Conservation (phyloP, 2,888 invertebrate species). For the Xanthia togata region DNA sequence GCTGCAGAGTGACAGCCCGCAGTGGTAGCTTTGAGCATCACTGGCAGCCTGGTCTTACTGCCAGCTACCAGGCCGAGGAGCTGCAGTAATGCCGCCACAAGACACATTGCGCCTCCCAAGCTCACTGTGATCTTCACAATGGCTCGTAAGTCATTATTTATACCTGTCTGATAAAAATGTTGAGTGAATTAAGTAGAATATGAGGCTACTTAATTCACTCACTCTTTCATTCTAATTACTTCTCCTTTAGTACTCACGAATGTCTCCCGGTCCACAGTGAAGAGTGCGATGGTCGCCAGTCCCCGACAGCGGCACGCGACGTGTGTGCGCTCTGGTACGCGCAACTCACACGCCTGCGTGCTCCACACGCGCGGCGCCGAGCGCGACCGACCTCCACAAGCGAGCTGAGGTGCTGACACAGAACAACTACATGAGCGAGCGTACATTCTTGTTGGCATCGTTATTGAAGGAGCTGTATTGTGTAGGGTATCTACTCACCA, state of each 20-base stretch:
- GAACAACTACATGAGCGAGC: conserved; percentile 10
- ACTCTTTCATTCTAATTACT: not conserved
- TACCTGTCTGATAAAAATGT: conserved; percentile 78
- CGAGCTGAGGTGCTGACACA: conserved; percentile 79
- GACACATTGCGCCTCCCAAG: conserved; percentile 84
- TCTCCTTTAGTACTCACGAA: conserved; percentile 76
- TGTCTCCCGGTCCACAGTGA: conserved; percentile 82
- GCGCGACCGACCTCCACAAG: conserved; percentile 83
- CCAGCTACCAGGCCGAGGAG: conserved; percentile 79
- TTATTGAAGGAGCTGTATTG: not conserved
- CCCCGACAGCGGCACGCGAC: conserved; percentile 83
- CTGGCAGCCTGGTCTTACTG: conserved; percentile 76
- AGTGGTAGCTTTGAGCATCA: conserved; percentile 81
- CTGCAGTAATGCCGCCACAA: conserved; percentile 82
- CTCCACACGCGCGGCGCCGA: conserved; percentile 86
- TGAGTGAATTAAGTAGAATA: not conserved
- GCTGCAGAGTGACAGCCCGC: conserved; percentile 86
- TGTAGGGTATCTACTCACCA: conserved; percentile 72
- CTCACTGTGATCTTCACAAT: conserved; percentile 84
- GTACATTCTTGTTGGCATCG: not conserved
- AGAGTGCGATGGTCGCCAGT: conserved; percentile 83
- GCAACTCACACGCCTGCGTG: conserved; percentile 84
- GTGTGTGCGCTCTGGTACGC: conserved; percentile 81
- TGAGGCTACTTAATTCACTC: no score
- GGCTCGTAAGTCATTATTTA: conserved; percentile 83